Evolutionary conservation across 2,888 invertebrate species (phyloP), one percentile per base, ranked within the genome.

Genomic region (Hirtodrosophila duncani): DNA sequence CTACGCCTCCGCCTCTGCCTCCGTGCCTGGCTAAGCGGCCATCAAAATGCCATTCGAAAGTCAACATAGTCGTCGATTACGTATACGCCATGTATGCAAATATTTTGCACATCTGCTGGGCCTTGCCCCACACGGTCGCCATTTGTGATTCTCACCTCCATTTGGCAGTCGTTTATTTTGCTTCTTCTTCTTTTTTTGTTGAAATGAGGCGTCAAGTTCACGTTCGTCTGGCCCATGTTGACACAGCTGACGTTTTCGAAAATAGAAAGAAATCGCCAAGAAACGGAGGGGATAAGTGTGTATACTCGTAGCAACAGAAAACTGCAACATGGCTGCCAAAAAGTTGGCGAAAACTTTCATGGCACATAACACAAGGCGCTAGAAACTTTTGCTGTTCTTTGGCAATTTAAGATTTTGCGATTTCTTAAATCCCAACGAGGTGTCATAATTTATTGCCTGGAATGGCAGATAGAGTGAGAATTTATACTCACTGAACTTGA

Each of bases 201-300:
- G n/a, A n/a, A n/a, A n/a, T n/a, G n/a, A 53, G 31, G 48, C 63
- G 55, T 63, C 63, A 65, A 63, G 61, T 61, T 63, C 61, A 63
- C 43, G 46, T 50, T 26, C 3, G 4, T 24, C 14, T 14, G 46
- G 51, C 24, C 3, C 51, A 46, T 65, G 63, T 63, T 51, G 43
- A 43, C 51, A 46, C 65, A 63, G 66, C 61, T 65, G 63, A 51
- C 44, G 57, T 7, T 31, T 8, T 20, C 3, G 11, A 34, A 24
- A 26, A 14, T 20, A 42, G 14, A n/a, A 20, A 9, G 18, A 31
- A 10, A 24, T 26, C n/a, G n/a, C n/a, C n/a, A n/a, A n/a, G 26
- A 5, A 5, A 11, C 5, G 5, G 18, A 31, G 13, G 9, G n/a
- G n/a, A n/a, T n/a, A n/a, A n/a, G n/a, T n/a, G n/a, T n/a, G n/a